A percentile compares a stretch with the other conserved stretches of the same genome.
These are phyloP conservation scores for Ormyrus labotus DNA, from an alignment of 2,888 invertebrate genomes.

Conservation along the genomic window DNA sequence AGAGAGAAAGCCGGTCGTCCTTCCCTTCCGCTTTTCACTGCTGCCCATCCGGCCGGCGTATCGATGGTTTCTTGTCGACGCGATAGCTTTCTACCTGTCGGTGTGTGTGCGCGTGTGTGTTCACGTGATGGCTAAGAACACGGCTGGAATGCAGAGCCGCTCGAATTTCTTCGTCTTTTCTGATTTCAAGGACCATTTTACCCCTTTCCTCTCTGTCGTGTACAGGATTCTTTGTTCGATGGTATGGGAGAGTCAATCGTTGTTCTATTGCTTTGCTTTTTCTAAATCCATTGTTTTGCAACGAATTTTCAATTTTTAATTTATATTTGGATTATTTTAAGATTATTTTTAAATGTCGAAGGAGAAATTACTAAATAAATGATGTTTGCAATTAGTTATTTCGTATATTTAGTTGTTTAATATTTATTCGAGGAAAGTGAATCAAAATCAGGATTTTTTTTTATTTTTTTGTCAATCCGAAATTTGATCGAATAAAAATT, in stretches of 20 bases:
- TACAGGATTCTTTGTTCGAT: conserved; percentile 39
- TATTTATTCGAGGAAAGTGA: too few relatives aligned
- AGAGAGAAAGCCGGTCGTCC: background rate
- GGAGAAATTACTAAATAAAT: too few relatives aligned
- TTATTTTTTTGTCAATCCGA: too few relatives aligned
- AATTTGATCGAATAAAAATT: too few relatives aligned
- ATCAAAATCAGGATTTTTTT: too few relatives aligned
- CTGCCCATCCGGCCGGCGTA: background rate
- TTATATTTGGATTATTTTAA: too few relatives aligned
- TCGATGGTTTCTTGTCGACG: conserved; percentile 36
- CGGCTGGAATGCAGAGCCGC: conserved; percentile 27
- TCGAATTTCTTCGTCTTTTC: conserved; percentile 43
- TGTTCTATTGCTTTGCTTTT: conserved; percentile 14
- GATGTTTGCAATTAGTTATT: too few relatives aligned
- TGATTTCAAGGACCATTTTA: conserved; percentile 42
- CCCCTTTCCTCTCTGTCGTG: conserved; percentile 15
- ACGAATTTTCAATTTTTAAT: too few relatives aligned
- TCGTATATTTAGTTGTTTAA: too few relatives aligned
- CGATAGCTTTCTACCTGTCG: conserved; percentile 28
- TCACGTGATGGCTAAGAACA: background rate
- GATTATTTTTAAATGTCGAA: too few relatives aligned
- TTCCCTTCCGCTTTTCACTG: background rate
- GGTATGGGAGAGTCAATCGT: conserved; percentile 27
- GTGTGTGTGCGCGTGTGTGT: background rate
- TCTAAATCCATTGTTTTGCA: too few relatives aligned